A percentile compares a stretch with the other conserved stretches of the same genome.
Conservation (phyloP, 2,113 vertebrate species). For the Malurus melanocephalus region DNA sequence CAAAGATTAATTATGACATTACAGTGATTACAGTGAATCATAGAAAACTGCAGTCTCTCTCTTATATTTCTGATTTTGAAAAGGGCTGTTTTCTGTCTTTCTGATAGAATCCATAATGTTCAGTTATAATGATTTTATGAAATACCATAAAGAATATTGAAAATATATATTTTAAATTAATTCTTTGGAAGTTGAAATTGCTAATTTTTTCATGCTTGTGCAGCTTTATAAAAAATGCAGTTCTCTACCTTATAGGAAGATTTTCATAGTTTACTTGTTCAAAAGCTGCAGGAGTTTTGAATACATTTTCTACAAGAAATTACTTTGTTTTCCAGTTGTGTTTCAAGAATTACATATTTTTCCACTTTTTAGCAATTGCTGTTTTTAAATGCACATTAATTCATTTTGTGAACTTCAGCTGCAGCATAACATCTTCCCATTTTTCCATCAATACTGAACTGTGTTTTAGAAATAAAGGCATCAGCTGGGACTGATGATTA, state of each 20-base stretch:
- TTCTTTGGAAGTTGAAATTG: neutral
- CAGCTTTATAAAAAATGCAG: neutral
- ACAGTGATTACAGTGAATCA: neutral
- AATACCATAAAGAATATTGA: neutral
- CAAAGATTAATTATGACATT: neutral
- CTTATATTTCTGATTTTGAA: neutral
- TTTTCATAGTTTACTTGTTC: neutral
- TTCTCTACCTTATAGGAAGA: neutral
- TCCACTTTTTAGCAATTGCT: neutral
- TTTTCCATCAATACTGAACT: neutral
- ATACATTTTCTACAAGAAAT: neutral
- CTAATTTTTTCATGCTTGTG: neutral
- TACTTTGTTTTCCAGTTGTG: neutral
- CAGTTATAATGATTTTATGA: neutral
- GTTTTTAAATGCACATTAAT: neutral
- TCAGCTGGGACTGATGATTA: neutral
- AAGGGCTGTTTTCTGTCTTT: neutral
- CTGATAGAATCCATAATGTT: neutral
- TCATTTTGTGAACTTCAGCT: neutral
- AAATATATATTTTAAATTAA: neutral
- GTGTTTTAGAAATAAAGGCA: neutral
- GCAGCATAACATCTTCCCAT: neutral
- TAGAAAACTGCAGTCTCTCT: neutral
- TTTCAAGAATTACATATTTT: neutral
- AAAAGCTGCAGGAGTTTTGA: neutral